Evolutionary conservation across 2,113 vertebrate genomes (phyloP).

Genomic region (Dasypus novemcinctus): DNA sequence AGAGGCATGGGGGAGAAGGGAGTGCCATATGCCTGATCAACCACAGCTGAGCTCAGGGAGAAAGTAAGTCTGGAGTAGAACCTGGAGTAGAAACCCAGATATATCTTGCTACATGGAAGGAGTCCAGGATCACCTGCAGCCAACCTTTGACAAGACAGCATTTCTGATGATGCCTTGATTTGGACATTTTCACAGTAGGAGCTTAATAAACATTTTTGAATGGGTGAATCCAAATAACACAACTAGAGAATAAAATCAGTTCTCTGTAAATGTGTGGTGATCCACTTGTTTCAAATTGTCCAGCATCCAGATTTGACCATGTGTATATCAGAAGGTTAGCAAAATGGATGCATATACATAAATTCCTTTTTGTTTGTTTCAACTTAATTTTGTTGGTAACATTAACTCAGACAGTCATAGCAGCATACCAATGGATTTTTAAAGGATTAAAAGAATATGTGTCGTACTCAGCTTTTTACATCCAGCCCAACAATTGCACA

Average conservation of each 20-base stretch:
- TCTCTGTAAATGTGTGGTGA: not conserved
- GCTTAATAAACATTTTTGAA: not conserved
- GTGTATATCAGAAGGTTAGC: not conserved
- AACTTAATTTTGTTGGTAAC: conserved; percentile 61
- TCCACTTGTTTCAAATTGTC: not conserved
- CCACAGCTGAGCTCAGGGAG: too few species aligned
- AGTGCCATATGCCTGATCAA: too few species aligned
- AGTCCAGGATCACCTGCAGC: too few species aligned
- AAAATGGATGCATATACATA: not conserved
- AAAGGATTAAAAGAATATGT: not conserved
- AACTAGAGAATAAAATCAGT: not conserved
- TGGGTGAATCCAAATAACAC: not conserved
- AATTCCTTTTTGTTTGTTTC: too few species aligned
- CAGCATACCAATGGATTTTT: conserved; percentile 72
- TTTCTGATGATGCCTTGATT: too few species aligned
- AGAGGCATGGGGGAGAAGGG: too few species aligned
- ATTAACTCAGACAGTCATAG: conserved; percentile 65
- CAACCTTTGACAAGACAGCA: too few species aligned
- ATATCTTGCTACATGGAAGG: too few species aligned
- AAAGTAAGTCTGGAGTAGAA: too few species aligned
- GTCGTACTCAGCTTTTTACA: not conserved
- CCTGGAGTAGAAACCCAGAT: too few species aligned
- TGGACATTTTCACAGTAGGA: not conserved
- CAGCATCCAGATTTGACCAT: not conserved
- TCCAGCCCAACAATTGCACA: not conserved